Evolutionary conservation across 2,113 vertebrate genomes (phyloP).

Genomic region (Columba livia): DNA sequence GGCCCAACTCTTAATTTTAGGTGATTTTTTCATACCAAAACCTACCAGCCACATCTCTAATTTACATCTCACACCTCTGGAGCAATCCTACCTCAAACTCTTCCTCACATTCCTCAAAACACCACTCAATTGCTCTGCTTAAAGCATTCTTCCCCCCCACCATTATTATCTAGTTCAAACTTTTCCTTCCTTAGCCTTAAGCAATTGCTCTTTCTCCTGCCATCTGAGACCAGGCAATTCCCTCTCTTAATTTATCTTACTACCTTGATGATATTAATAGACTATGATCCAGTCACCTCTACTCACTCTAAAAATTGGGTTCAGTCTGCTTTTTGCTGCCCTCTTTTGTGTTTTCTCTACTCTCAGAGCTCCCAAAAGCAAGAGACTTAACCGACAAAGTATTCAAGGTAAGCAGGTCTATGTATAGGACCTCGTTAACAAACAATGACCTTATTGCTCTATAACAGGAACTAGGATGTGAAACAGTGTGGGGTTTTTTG

Average conservation of each 20-base stretch:
- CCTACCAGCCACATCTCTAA: not conserved
- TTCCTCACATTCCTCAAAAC: constrained; percentile 1
- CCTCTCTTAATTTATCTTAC: constrained; percentile 64
- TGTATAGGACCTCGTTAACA: not conserved
- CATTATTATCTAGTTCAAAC: constrained; percentile 62
- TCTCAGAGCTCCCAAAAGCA: not conserved
- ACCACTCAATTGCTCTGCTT: not conserved
- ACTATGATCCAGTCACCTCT: constrained; percentile 55
- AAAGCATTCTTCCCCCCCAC: not conserved
- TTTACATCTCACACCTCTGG: not conserved
- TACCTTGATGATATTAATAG: constrained; percentile 66
- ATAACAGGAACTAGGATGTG: not conserved
- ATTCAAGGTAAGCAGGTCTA: not conserved
- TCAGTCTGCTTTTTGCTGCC: constrained; percentile 59
- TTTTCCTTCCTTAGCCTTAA: constrained; percentile 57
- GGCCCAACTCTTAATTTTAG: not conserved
- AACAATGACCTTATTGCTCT: not conserved
- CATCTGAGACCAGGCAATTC: constrained; percentile 65
- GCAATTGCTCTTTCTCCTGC: constrained; percentile 1
- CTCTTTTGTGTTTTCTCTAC: constrained; percentile 43
- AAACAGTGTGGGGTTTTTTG: not conserved
- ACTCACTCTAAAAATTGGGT: constrained; percentile 61
- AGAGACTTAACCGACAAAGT: not conserved
- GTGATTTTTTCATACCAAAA: not conserved
- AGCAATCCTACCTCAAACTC: not conserved